phyloP scores from a whole-genome alignment of 2,797 vertebrate genomes.

The Sebastiscus tertius region DNA sequence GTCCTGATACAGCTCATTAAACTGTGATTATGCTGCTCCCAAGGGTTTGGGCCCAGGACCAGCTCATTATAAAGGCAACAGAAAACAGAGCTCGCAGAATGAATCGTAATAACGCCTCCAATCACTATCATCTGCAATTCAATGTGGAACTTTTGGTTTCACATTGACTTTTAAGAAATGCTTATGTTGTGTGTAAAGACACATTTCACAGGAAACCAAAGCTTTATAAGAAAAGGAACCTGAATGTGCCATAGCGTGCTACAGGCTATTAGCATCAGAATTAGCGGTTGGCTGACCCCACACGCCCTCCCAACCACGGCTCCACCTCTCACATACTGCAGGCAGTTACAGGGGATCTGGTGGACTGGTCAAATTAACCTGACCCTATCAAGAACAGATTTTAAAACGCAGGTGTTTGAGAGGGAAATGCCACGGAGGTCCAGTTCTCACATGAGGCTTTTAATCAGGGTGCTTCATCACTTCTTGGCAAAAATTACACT shows the following conservation, averaged over 20 bases:
- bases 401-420: slow-evolving; percentile 51
- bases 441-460: background rate
- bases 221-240: background rate
- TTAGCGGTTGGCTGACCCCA: slow-evolving; percentile 39
- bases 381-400: slow-evolving; percentile 47
- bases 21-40: slow-evolving; percentile 71
- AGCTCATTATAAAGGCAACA: slow-evolving; percentile 69
- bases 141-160: background rate
- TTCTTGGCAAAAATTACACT: slow-evolving; percentile 18
- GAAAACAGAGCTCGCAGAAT: slow-evolving; percentile 59
- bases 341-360: slow-evolving; percentile 22
- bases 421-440: slow-evolving; percentile 54
- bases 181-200: background rate
- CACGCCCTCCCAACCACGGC: background rate
- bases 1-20: slow-evolving; percentile 77
- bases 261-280: slow-evolving; percentile 42
- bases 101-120: slow-evolving; percentile 44
- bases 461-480: slow-evolving; percentile 19
- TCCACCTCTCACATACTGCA: slow-evolving; percentile 5
- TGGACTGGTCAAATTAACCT: slow-evolving; percentile 36
- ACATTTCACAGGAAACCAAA: slow-evolving; percentile 28
- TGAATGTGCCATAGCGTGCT: slow-evolving; percentile 13
- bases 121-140: slow-evolving; percentile 42
- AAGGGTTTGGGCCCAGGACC: slow-evolving; percentile 60
- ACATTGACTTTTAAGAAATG: slow-evolving; percentile 2